Percentiles rank a stretch among this genome's conserved stretches.
Evolutionary conservation across 2,113 vertebrate genomes (phyloP).

Genomic region (Mixornis gularis): DNA sequence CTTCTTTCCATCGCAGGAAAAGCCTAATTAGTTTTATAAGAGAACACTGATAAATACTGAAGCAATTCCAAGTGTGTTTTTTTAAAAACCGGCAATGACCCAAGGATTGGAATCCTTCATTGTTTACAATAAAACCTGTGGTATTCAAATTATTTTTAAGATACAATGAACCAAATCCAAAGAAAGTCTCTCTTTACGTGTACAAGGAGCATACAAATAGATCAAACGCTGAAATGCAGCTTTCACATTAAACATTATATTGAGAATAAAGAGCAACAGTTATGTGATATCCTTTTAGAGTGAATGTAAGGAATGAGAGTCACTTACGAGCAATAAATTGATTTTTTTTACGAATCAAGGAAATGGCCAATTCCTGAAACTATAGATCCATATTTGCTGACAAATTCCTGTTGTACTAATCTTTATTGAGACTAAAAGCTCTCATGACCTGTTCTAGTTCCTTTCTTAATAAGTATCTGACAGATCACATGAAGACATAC

Average conservation of each 20-base stretch:
- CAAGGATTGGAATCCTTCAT: constrained; percentile 5
- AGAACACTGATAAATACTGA: constrained; percentile 35
- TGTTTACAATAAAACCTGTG: constrained; percentile 45
- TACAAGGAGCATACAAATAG: constrained; percentile 15
- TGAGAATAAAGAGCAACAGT: neutral
- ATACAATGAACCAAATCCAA: neutral
- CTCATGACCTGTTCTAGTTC: neutral
- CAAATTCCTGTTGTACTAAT: neutral
- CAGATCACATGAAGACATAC: neutral
- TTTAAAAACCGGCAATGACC: constrained; percentile 12
- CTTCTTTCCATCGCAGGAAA: constrained; percentile 50
- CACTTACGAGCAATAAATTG: constrained; percentile 46
- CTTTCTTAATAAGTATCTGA: neutral
- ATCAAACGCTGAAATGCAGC: neutral
- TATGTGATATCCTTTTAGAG: constrained; percentile 11
- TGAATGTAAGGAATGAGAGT: neutral
- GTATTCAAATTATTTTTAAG: constrained; percentile 37
- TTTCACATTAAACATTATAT: constrained; percentile 13
- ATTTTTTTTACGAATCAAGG: neutral
- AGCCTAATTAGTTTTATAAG: constrained; percentile 51
- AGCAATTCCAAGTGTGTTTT: constrained; percentile 29
- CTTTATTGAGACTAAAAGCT: neutral
- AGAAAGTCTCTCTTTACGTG: neutral
- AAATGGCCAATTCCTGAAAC: constrained; percentile 25
- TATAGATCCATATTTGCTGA: neutral